Evolutionary conservation across 2,113 vertebrate genomes (phyloP).

Genomic region (Ictalurus punctatus): DNA sequence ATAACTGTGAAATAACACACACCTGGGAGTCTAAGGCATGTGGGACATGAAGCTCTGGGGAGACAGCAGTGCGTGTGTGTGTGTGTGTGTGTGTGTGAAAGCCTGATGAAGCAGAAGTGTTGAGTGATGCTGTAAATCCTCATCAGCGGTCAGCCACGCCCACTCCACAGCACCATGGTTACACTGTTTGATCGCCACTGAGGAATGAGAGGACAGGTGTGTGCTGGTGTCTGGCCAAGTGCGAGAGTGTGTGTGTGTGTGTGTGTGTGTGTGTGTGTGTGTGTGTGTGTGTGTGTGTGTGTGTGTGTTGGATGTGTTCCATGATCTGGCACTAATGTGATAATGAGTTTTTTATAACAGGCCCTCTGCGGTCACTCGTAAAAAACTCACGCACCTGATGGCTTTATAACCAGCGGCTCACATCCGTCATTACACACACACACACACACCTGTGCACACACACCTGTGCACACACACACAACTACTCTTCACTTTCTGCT

Average conservation of each 20-base stretch:
- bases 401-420: constrained; percentile 40
- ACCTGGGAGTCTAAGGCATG: not conserved
- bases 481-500: not conserved
- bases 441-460: not conserved
- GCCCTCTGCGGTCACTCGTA: constrained; percentile 37
- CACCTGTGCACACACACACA: constrained; percentile 12
- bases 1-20: constrained; percentile 24
- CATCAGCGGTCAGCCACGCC: not conserved
- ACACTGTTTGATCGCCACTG: constrained; percentile 47
- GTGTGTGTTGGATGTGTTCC: constrained; percentile 22
- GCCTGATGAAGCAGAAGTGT: constrained; percentile 40
- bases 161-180: constrained; percentile 36
- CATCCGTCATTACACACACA: constrained; percentile 4
- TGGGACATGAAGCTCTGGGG: not conserved
- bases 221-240: constrained; percentile 40
- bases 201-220: constrained; percentile 54
- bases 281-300: not conserved
- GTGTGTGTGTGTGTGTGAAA: not conserved
- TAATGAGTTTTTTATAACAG: constrained; percentile 54
- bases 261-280: constrained; percentile 13
- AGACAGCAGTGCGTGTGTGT: constrained; percentile 21
- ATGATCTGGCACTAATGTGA: constrained; percentile 58
- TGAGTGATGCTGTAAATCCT: constrained; percentile 37
- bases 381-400: constrained; percentile 36
- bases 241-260: constrained; percentile 30